Conservation (phyloP, 2,888 invertebrate genomes). For the Liopterus haemorrhoidalis region DNA sequence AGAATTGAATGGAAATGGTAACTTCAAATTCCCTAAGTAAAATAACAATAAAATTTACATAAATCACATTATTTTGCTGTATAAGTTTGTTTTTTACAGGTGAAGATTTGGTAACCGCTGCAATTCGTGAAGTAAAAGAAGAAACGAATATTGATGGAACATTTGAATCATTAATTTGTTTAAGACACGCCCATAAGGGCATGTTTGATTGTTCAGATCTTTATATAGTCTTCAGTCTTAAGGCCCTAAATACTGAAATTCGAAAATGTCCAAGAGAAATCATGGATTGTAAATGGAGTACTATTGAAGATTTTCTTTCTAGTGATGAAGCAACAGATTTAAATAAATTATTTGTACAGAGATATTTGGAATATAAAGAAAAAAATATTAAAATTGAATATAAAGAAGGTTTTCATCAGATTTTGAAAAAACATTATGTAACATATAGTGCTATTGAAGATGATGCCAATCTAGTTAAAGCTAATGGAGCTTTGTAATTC, state of each 20-base stretch:
- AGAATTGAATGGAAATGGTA: too few species aligned
- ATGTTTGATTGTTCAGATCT: conserved; percentile 82
- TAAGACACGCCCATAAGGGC: conserved; percentile 71
- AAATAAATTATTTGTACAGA: conserved; percentile 61
- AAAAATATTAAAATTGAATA: conserved; percentile 57
- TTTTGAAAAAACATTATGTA: conserved; percentile 46
- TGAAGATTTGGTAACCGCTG: conserved; percentile 77
- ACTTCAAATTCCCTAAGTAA: not conserved
- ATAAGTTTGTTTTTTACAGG: conserved; percentile 47
- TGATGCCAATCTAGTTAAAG: too few species aligned
- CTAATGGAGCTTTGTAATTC: too few species aligned
- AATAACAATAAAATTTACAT: conserved; percentile 7
- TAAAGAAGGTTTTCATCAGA: conserved; percentile 48
- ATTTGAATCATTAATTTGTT: conserved; percentile 68
- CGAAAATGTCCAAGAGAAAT: conserved; percentile 72
- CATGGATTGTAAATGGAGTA: conserved; percentile 75
- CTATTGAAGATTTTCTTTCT: conserved; percentile 61
- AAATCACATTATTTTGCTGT: not conserved
- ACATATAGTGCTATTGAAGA: conserved; percentile 39
- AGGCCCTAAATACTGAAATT: conserved; percentile 58
- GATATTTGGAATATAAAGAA: conserved; percentile 60
- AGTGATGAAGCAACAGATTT: conserved; percentile 68
- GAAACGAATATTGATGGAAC: conserved; percentile 78
- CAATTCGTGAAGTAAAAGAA: conserved; percentile 79
- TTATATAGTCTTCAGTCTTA: conserved; percentile 71